Conservation (phyloP, 1,140 invertebrate species). For the Heliconius himera region DNA sequence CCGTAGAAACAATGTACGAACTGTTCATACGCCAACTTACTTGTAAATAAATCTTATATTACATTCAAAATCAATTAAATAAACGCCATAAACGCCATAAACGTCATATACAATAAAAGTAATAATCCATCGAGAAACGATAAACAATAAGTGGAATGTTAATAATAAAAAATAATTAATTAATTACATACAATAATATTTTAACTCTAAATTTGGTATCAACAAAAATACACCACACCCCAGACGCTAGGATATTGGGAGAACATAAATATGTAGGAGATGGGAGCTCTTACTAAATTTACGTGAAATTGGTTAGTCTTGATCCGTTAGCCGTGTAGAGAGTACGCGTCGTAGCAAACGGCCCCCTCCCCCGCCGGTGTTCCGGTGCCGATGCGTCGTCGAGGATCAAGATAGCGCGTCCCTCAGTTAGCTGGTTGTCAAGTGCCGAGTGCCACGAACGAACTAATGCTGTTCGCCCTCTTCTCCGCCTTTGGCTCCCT, state of each 20-base stretch:
- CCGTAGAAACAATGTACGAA: constrained; percentile 70
- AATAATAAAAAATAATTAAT: constrained; percentile 55
- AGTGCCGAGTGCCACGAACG: constrained; percentile 81
- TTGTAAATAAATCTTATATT: constrained; percentile 81
- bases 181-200: constrained; percentile 9
- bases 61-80: constrained; percentile 73
- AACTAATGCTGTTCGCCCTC: constrained; percentile 82
- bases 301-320: constrained; percentile 48
- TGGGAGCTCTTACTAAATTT: constrained; percentile 51
- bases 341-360: constrained; percentile 44
- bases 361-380: constrained; percentile 52
- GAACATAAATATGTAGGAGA: constrained; percentile 60
- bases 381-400: constrained; percentile 56
- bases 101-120: constrained; percentile 65
- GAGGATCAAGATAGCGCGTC: constrained; percentile 73
- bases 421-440: constrained; percentile 81
- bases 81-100: no score
- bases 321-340: constrained; percentile 56
- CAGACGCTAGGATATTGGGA: constrained; percentile 41
- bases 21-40: constrained; percentile 71
- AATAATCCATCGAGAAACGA: constrained; percentile 64
- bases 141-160: constrained; percentile 79
- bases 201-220: constrained; percentile 77
- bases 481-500: constrained; percentile 83
- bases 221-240: constrained; percentile 72